phyloP scores from a whole-genome alignment of 2,888 invertebrate genomes.

The Sinelater perroti region DNA sequence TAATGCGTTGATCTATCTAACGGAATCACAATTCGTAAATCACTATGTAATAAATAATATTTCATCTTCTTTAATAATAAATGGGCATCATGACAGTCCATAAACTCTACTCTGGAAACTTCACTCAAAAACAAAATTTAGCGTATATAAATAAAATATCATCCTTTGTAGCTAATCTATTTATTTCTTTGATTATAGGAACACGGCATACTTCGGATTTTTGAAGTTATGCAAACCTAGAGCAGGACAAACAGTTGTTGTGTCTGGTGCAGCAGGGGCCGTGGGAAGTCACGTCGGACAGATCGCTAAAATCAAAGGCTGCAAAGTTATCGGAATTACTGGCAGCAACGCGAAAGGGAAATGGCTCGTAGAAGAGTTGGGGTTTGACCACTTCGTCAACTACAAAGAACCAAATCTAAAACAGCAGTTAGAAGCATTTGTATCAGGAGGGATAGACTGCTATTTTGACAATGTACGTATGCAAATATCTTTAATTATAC shows the following conservation, averaged over 20 bases:
- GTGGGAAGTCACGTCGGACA: slow-evolving; percentile 82
- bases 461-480: slow-evolving; percentile 78
- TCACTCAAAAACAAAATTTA: too few relatives aligned
- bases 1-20: too few relatives aligned
- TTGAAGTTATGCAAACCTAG: slow-evolving; percentile 76
- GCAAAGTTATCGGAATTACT: slow-evolving; percentile 75
- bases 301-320: slow-evolving; percentile 77
- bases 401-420: slow-evolving; percentile 71
- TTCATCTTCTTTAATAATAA: too few relatives aligned
- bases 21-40: too few relatives aligned
- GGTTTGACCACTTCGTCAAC: slow-evolving; percentile 75
- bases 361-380: slow-evolving; percentile 70
- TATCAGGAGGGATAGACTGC: slow-evolving; percentile 76
- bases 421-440: slow-evolving; percentile 66
- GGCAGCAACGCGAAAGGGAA: slow-evolving; percentile 76
- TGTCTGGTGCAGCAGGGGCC: slow-evolving; percentile 80
- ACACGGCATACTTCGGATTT: slow-evolving; percentile 80
- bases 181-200: slow-evolving; percentile 60
- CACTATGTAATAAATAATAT: too few relatives aligned
- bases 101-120: too few relatives aligned
- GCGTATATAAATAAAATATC: too few relatives aligned
- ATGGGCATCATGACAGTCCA: too few relatives aligned
- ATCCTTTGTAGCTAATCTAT: too few relatives aligned
- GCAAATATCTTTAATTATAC: neutral
- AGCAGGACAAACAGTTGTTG: slow-evolving; percentile 76